Evolutionary conservation across 2,113 vertebrate species (phyloP), one percentile per base, ranked within the genome.

Genomic region (Microcebus tavaratra): DNA sequence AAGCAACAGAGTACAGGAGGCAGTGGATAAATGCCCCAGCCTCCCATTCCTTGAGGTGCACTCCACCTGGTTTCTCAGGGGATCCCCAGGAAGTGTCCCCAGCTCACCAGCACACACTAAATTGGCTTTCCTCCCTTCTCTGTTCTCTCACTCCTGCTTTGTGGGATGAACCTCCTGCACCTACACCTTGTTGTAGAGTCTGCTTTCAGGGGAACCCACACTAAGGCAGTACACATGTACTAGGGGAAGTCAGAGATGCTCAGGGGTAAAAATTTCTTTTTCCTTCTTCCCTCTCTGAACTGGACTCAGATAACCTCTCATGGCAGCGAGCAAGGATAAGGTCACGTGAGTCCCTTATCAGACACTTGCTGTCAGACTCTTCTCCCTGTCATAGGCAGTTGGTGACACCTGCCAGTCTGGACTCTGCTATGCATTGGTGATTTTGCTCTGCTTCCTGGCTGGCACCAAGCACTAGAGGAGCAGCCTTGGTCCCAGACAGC

Each of bases 381-480:
- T 75, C 21, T 89, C 73, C 57, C 31, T 90, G 36, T 97, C 63
- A 82, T 14, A 75, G 81, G 78, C 50, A 2, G 81, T 93, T 94
- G 61, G 89, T 86, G 93, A 78, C 86, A 92, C 61, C 78, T 93
- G 94, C 61, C 48, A 63, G 86, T 95, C 89, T 89, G 39, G 91
- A 76, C 73, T 93, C 29, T 36, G 29, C 70, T 93, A 94, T 78
- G 50, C 82, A 25, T 34, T 94, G 82, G 78, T 85, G 36, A 96
- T 55, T 95, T 96, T 94, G 81, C 86, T 91, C 20, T 75, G 95
- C 55, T 91, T 34, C 75, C 88, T 63, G 88, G 61, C 72, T 95
- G 95, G 95, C 91, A 94, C 8, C 21, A 93, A 57, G 57, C 63
- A 79, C 48, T 76, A 45, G 57, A 82, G 23, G 55, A 96, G 79